These are phyloP conservation scores for Trichogramma evanescens DNA, from an alignment of 2,888 invertebrate species.

Conservation along the genomic window DNA sequence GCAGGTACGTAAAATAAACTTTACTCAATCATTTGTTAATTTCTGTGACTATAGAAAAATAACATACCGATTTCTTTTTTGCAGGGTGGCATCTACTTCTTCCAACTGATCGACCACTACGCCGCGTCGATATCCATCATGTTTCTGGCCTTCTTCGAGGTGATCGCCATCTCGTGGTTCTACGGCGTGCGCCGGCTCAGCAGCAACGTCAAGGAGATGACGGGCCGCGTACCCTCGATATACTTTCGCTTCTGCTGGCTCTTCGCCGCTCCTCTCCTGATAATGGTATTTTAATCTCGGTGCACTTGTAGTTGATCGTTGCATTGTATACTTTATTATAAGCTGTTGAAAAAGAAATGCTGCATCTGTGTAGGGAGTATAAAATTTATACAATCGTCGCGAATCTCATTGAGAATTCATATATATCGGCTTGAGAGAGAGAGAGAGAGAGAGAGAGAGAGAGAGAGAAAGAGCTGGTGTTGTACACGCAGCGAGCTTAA, in stretches of 20 bases:
- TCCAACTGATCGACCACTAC: slow-evolving; percentile 88
- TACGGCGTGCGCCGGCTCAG: slow-evolving; percentile 78
- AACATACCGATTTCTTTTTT: slow-evolving; percentile 11
- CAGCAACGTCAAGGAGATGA: slow-evolving; percentile 83
- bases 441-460: too few species aligned
- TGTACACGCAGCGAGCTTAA: too few species aligned
- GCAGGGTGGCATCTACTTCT: slow-evolving; percentile 83
- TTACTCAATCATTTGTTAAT: background rate
- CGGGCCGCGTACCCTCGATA: slow-evolving; percentile 68
- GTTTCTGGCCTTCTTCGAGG: slow-evolving; percentile 89
- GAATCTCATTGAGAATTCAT: too few species aligned
- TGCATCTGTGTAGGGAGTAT: too few species aligned
- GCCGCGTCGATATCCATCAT: slow-evolving; percentile 88
- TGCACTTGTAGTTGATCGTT: too few species aligned
- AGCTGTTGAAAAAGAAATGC: too few species aligned
- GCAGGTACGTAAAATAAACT: slow-evolving; percentile 52
- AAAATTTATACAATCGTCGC: too few species aligned
- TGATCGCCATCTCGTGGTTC: slow-evolving; percentile 85
- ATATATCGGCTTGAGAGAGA: too few species aligned
- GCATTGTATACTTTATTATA: too few species aligned
- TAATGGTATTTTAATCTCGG: slow-evolving; percentile 51
- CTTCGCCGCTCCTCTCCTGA: slow-evolving; percentile 69
- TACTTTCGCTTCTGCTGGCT: slow-evolving; percentile 85
- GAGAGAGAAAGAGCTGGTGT: too few species aligned
- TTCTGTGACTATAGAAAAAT: background rate